Base-by-base conservation (phyloP, 1,140 invertebrate species). In the Drosophila chauvacae region DNA sequence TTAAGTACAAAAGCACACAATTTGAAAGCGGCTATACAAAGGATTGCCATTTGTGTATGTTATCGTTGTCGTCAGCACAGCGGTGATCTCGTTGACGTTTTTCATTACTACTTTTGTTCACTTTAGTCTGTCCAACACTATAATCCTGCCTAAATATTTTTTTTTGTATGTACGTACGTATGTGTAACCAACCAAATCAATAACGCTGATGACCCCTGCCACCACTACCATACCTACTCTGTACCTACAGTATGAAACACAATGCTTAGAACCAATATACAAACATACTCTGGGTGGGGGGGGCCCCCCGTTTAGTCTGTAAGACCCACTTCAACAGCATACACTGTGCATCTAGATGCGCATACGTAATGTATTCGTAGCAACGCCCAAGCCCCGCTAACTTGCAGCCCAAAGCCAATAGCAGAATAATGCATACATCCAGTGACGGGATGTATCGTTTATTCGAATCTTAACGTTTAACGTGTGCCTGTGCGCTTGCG, bases 41-140 rank as follows among this genome's bases (percentile, higher is more conserved):
- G 62, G 69, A 82, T 77, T 68, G 80, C 65, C 56, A 80, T 81
- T 78, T 80, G 78, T 77, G 75, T 78, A 82, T 78, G 69, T 79
- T 70, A 76, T 70, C 79, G 73, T 77, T 62, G 65, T 78, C 65
- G 74, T 71, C 58, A 77, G 76, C 65, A 50, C 81, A 80, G 81
- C 81, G 76, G 80, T 68, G 65, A 86, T 73, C 60, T 77, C 77
- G 84, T 87, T 82, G 85, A 77, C 82, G 78, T 80, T 90, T 90
- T 90, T 90, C 86, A 90, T 90, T 90, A 90, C 86, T 90, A 90
- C 86, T 90, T 90, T 90, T 90, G 81, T 90, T 86, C 83, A 91
- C 66, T 83, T 91, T 90, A 87, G 87, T 87, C 73, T 80, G 44
- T 68, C 62, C 65, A 69, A 66, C 65, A 69, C 65, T 69, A 66